Evolutionary conservation across 1,140 invertebrate species (phyloP), one percentile per base, ranked within the genome.

Genomic region (Procambarus virginalis): DNA sequence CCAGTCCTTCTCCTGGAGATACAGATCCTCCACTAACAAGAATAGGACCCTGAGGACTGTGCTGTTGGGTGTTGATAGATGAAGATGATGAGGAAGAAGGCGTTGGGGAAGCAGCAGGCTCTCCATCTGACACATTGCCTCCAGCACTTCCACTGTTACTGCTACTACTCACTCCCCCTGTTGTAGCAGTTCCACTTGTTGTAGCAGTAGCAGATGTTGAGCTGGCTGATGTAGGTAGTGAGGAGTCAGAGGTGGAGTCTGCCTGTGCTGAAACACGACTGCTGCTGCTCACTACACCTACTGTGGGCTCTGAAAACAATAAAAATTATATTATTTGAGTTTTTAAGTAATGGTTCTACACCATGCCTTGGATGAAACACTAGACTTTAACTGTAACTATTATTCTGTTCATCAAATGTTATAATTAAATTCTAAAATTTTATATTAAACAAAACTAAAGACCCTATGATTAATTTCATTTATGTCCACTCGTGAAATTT

Each of bases 81-180:
- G 85, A 86, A 77, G 85, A n/a, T 9, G 85, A 86, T 22, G 84
- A 86, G 4, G 84, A 87, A 73, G 86, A 86, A 79, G 85, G 51
- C 6, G 85, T 60, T 75, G 86, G 55, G 12, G 86, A 68, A 76
- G 68, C 34, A n/a, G 68, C 68, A 46, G 78, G 46, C 55, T 88
- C 86, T 82, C 86, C 80, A 58, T 88, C 86, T 14, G 87, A 80
- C 83, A 45, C 14, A 14, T 46, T 58, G 46, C 45, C 68, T 73
- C 84, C 91, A 34, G 75, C 49, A 75, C 64, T 76, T 22, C 70
- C 75, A 82, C 64, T 46, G 55, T 58, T 88, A 68, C 60, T 87
- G 22, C 34, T 83, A 51, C 64, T 83, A 48, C 6, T 55, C 1
- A 8, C 12, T 1, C 51, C 12, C 8, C 51, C 12, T 9, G 8